phyloP scores from a whole-genome alignment of 2,113 vertebrate genomes.

The Lampris incognitus region DNA sequence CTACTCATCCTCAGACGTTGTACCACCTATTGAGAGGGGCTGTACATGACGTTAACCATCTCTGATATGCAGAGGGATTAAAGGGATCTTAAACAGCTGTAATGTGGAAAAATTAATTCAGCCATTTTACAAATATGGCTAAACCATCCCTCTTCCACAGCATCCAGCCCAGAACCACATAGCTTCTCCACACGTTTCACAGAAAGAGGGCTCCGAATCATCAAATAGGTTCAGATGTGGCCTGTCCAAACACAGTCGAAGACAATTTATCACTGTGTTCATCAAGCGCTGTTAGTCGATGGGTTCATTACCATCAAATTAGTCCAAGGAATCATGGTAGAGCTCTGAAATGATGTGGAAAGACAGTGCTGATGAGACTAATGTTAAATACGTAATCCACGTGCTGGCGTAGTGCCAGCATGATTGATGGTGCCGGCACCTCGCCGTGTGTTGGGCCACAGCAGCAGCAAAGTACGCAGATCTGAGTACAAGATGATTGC shows the following conservation, averaged over 20 bases:
- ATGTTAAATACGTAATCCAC: slow-evolving; percentile 71
- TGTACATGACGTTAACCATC: slow-evolving; percentile 6
- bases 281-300: slow-evolving; percentile 69
- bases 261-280: slow-evolving; percentile 74
- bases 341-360: slow-evolving; percentile 78
- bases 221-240: slow-evolving; percentile 72
- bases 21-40: slow-evolving; percentile 15
- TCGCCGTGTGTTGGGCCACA: slow-evolving; percentile 38
- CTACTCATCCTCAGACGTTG: slow-evolving; percentile 6
- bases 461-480: slow-evolving; percentile 33
- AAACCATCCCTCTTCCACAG: background rate
- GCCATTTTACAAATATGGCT: background rate
- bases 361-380: slow-evolving; percentile 75
- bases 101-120: background rate
- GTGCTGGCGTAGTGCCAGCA: slow-evolving; percentile 31
- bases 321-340: slow-evolving; percentile 68
- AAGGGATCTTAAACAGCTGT: background rate
- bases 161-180: slow-evolving; percentile 18
- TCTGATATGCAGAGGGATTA: background rate
- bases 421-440: slow-evolving; percentile 45
- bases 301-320: slow-evolving; percentile 81
- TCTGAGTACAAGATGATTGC: background rate
- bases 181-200: slow-evolving; percentile 58
- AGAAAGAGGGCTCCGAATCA: slow-evolving; percentile 61
- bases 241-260: slow-evolving; percentile 67